Evolutionary conservation across 1,140 invertebrate genomes (phyloP), one percentile per base, ranked within the genome.

Genomic region (Rhizoglyphus robini): DNA sequence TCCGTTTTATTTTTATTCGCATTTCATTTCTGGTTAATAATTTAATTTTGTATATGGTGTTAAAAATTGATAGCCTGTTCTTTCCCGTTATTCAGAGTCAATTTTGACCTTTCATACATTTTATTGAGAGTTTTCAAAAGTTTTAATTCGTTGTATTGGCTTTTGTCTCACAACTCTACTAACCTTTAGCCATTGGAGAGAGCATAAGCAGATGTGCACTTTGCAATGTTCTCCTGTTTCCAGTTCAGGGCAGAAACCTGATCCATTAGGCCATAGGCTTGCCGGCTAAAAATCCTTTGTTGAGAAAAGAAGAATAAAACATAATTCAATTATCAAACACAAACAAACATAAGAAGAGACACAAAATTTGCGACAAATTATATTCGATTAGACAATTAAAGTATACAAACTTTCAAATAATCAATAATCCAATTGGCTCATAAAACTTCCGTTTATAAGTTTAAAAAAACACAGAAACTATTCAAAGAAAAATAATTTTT

Each of bases 211-310:
- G 88, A 76, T 96, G 91, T 15, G 96, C 90, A 73, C 65, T 84
- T 83, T 2, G 82, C 87, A 34, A 96, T 90, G 74, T 96, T 96
- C 75, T 95, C 88, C 73, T 94, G 87, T 46, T 96, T 84, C 90
- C 90, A 93, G 72, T 93, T 88, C 34, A 93, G 76, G 0, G 89
- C 89, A 0, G 90, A 90, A 70, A 94, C 89, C 76, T 94, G 89
- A 76, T 96, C 93, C 86, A 96, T 88, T 20, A 96, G 81, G 0
- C 91, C 93, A 74, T 94, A 93, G 80, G 96, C 96, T 20, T 88
- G 68, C 86, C 88, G 47, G 30, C 63, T 15, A 71, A 49, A 48
- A 72, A 72, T 13, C 71, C 71, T 71, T 38, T 59, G 20, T 31
- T 2, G 27, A 65, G n/a, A 58, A 54, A 30, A 51, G 15, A 41